These are phyloP conservation scores for Loripinus fragilis DNA, from an alignment of 2,888 invertebrate species.

Conservation along the genomic window DNA sequence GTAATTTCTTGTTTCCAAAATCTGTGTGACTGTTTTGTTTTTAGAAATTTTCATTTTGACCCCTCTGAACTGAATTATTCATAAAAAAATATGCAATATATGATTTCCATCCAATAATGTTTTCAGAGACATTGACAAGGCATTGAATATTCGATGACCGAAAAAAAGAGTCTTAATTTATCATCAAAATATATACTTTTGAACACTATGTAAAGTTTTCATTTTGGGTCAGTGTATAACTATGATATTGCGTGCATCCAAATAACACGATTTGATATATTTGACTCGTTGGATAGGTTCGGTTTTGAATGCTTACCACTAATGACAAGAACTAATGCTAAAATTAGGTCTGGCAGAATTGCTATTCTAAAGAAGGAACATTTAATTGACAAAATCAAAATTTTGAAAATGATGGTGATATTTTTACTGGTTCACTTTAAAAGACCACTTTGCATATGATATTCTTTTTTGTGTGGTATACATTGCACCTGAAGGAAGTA, in stretches of 20 bases:
- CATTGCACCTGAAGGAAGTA: constrained; percentile 9
- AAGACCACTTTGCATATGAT: constrained; percentile 2
- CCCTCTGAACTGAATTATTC: too few relatives aligned
- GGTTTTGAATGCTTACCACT: not conserved
- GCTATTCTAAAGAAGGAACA: not conserved
- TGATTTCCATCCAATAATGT: too few relatives aligned
- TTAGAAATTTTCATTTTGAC: too few relatives aligned
- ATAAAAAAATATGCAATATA: too few relatives aligned
- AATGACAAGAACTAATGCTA: not conserved
- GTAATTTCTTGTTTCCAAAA: too few relatives aligned
- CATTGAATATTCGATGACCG: too few relatives aligned
- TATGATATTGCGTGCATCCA: not conserved
- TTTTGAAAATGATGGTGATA: constrained; percentile 4
- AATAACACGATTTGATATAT: not conserved
- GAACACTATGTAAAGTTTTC: too few relatives aligned
- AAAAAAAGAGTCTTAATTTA: too few relatives aligned
- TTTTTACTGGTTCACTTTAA: constrained; percentile 10
- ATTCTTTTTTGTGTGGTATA: not conserved
- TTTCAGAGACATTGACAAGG: too few relatives aligned
- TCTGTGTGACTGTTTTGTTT: too few relatives aligned
- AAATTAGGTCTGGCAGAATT: not conserved
- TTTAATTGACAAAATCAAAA: not conserved
- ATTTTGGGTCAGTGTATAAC: too few relatives aligned
- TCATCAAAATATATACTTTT: too few relatives aligned
- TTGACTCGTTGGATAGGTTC: not conserved